Base-by-base conservation (phyloP, 2,888 invertebrate species). In the Drosophila rubida region DNA sequence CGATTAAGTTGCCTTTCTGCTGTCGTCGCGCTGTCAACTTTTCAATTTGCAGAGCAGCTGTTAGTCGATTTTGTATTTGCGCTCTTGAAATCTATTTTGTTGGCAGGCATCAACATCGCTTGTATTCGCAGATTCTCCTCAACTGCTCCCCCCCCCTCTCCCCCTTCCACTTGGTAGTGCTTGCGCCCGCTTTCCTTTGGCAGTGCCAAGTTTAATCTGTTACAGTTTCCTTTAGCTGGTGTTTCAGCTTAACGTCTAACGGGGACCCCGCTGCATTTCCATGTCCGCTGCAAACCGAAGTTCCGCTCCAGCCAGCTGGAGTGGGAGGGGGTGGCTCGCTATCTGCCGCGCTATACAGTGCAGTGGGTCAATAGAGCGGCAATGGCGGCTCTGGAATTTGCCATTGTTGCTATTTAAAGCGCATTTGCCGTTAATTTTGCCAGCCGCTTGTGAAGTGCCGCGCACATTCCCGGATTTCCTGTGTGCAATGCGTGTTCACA, bases 351-450 rank as follows among this genome's bases (percentile, higher is more conserved):
- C 54, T 57, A 60, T 53, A 32, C 46, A 67, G 65, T 75, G 69
- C 72, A 82, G 75, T 84, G 75, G 88, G 83, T 84, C 83, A 84
- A 88, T 84, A 86, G 83, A 88, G 83, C 79, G 79, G 69, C 64
- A 65, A 67, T 46, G 48, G 70, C 65, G 72, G 59, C 73, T 69
- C 57, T 75, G 77, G 73, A 65, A 66, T 66, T 72, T 72, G 81
- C 81, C 84, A 76, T 88, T 86, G 80, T 88, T 77, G 77, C 72
- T 78, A 80, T 88, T 87, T 85, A 84, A 80, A 84, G 88, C 84
- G 76, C 76, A 88, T 84, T 88, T 85, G 72, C 77, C 84, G 87
- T 87, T 85, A 85, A 88, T 87, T 85, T 87, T 74, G 84, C 84
- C 81, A 74, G 73, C 67, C 75, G 76, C 78, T 83, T 81, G 78